phyloP scores from a whole-genome alignment of 2,888 invertebrate genomes.

The Dermolepida albohirtum region DNA sequence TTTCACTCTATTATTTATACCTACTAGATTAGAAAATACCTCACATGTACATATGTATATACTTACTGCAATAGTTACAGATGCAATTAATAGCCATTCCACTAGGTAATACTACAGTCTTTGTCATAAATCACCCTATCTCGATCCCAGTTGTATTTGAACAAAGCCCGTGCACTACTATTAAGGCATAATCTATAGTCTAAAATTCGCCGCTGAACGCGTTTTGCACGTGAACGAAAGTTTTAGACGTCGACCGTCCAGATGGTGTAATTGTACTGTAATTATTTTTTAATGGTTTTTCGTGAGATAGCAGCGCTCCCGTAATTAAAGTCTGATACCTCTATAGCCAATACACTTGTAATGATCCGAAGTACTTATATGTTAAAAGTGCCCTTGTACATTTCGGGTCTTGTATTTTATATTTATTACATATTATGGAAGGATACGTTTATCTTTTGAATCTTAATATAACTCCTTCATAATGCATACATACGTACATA shows the following conservation, averaged over 20 bases:
- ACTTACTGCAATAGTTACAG: constrained; percentile 12
- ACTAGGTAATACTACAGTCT: constrained; percentile 7
- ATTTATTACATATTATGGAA: too few relatives aligned
- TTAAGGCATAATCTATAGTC: constrained; percentile 12
- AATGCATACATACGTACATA: too few relatives aligned
- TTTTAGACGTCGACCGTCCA: constrained; percentile 12
- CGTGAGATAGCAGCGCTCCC: neutral
- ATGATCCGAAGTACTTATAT: too few relatives aligned
- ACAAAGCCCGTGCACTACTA: constrained; percentile 13
- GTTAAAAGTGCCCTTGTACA: too few relatives aligned
- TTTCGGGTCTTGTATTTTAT: too few relatives aligned
- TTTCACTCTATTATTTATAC: too few relatives aligned
- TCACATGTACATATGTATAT: neutral
- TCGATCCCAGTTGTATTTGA: constrained; percentile 19
- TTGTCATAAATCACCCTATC: constrained; percentile 25
- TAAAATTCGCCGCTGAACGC: constrained; percentile 17
- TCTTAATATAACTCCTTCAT: too few relatives aligned
- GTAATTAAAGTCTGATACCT: constrained; percentile 1
- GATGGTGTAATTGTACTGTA: constrained; percentile 20
- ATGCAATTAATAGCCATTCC: constrained; percentile 12
- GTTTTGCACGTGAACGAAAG: constrained; percentile 11
- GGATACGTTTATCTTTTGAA: too few relatives aligned
- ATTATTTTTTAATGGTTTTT: constrained; percentile 25
- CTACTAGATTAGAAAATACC: too few relatives aligned
- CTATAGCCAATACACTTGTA: neutral